Evolutionary conservation across 2,888 invertebrate genomes (phyloP).

Genomic region (Leptopilina syphax): DNA sequence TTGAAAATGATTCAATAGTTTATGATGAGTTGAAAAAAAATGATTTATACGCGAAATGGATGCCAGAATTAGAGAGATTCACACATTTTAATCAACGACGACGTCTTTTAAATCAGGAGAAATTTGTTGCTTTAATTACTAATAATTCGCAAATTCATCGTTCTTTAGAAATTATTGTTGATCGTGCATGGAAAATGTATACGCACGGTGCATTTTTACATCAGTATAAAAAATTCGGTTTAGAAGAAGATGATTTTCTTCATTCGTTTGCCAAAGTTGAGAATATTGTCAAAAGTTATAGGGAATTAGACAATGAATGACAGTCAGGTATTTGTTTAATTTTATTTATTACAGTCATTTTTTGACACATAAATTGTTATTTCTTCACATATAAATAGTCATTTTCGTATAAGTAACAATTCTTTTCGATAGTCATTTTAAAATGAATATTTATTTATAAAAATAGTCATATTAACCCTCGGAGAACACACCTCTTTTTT

Average conservation of each 20-base stretch:
- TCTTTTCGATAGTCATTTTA: no score
- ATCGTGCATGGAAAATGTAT: constrained; percentile 78
- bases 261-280: constrained; percentile 78
- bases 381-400: no score
- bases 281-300: constrained; percentile 76
- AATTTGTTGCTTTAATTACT: constrained; percentile 75
- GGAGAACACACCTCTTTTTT: no score
- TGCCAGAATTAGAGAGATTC: constrained; percentile 68
- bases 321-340: background rate
- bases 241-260: constrained; percentile 77
- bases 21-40: constrained; percentile 69
- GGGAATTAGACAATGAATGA: constrained; percentile 52
- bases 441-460: no score
- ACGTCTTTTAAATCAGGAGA: constrained; percentile 74
- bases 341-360: no score
- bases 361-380: no score
- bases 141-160: constrained; percentile 76
- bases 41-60: constrained; percentile 75
- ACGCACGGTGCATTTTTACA: constrained; percentile 78
- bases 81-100: constrained; percentile 74
- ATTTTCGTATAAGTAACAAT: no score
- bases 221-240: constrained; percentile 77
- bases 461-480: no score
- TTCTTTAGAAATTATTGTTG: constrained; percentile 74
- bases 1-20: constrained; percentile 61